Evolutionary conservation across 2,113 vertebrate genomes (phyloP).

Genomic region (Engystomops pustulosus): DNA sequence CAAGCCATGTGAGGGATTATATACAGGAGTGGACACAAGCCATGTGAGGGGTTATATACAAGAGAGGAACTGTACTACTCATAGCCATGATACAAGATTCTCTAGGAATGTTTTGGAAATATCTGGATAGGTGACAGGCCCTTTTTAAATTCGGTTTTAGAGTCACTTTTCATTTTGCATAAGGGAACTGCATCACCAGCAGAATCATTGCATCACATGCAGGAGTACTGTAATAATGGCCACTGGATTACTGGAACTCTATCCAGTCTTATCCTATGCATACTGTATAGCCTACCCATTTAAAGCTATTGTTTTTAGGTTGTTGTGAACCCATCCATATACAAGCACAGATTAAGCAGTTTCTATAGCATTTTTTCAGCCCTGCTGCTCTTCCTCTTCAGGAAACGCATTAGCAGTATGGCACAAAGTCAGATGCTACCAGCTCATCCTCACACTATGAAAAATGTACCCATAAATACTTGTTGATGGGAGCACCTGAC

Average conservation of each 20-base stretch:
- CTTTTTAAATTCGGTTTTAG: background rate
- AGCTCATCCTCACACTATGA: constrained; percentile 30
- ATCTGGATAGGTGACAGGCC: too few species aligned
- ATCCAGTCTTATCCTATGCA: background rate
- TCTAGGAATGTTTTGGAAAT: too few species aligned
- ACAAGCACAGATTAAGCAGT: background rate
- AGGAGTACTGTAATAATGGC: too few species aligned
- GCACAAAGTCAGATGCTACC: constrained; percentile 7
- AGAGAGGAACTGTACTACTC: too few species aligned
- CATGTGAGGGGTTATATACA: too few species aligned
- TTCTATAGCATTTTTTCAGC: background rate
- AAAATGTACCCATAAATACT: constrained; percentile 17
- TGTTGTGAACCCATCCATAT: background rate
- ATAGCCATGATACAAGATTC: too few species aligned
- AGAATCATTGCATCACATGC: too few species aligned
- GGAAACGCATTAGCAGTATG: constrained; percentile 8
- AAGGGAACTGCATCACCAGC: background rate
- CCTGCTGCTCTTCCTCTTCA: background rate
- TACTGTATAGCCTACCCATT: background rate
- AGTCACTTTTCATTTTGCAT: background rate
- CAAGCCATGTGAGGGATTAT: too few species aligned
- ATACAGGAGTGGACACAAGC: too few species aligned
- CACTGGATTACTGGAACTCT: background rate
- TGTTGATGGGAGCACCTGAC: constrained; percentile 6
- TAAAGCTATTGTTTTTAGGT: background rate